Base-by-base conservation (phyloP, 2,113 vertebrate species). In the Megalops atlanticus region DNA sequence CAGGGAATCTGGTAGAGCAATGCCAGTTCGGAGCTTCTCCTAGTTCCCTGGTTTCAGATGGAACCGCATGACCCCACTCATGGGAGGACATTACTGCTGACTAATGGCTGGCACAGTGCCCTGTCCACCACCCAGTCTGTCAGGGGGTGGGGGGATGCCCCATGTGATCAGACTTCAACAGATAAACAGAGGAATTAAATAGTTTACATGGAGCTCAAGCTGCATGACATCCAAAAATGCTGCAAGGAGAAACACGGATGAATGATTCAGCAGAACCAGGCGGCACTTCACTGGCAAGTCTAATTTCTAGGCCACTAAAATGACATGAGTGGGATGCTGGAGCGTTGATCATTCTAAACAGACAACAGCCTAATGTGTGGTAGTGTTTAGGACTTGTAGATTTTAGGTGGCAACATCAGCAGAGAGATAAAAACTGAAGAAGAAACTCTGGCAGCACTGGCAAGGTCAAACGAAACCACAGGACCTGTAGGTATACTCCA, bases 231-330 rank as follows among this genome's bases (percentile, higher is more conserved):
- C 58, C 58, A 64, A 31, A 64, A 64, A 8, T 11, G n/a, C 58
- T 10, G 8, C 12, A 10, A 31, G 58, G 58, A 64, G 58, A 8
- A 64, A 64, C 6, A n/a, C 18, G 58, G n/a, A 64, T 64, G 58
- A 64, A 64, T 64, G 58, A 64, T 64, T 64, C 58, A 64, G 58
- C 58, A 64, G 58, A 64, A 31, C 14, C 49, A 52, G 49, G 58
- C 58, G 1, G 58, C 58, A 24, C 52, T 58, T 8, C 2, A 24
- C 52, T 58, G 21, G 21, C 18, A n/a, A 1, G 58, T 11, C 58
- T 64, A n/a, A 10, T 31, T 27, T 64, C 58, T n/a, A 64, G 58
- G 58, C 58, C 58, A 27, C 58, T 27, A n/a, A 64, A n/a, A 31
- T 31, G n/a, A n/a, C n/a, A n/a, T n/a, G n/a, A n/a, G n/a, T n/a